phyloP scores from a whole-genome alignment of 2,797 vertebrate species.

The Pipistrellus nathusii region DNA sequence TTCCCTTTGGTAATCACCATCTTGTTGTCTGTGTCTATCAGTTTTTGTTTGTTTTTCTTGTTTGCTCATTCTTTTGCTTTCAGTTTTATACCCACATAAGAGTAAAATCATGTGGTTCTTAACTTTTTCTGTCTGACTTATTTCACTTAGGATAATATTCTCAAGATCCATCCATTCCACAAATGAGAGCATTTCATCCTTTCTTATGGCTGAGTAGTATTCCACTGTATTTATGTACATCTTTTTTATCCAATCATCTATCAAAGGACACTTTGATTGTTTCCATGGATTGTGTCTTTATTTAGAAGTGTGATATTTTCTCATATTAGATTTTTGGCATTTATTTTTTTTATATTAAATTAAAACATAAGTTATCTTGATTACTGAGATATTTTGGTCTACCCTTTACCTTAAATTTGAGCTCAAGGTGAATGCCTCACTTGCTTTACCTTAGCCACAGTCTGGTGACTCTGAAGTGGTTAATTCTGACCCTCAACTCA shows the following conservation, averaged over 20 bases:
- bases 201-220: background rate
- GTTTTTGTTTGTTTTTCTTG: background rate
- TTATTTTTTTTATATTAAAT: background rate
- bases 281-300: background rate
- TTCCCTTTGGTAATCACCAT: background rate
- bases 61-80: background rate
- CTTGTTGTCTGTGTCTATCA: background rate
- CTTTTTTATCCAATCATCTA: background rate
- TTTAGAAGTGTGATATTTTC: conserved; percentile 17
- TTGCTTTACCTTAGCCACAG: background rate
- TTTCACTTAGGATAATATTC: background rate
- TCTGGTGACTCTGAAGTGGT: background rate
- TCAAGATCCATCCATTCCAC: background rate
- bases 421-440: background rate
- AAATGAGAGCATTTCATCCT: background rate
- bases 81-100: background rate
- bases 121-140: background rate
- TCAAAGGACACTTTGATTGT: background rate
- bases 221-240: background rate
- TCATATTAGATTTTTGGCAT: background rate
- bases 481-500: background rate
- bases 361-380: background rate
- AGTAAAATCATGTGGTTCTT: background rate
- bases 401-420: background rate
- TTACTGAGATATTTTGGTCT: background rate